Evolutionary conservation across 2,888 invertebrate species (phyloP), one percentile per base, ranked within the genome.

Genomic region (Thyatira batis): DNA sequence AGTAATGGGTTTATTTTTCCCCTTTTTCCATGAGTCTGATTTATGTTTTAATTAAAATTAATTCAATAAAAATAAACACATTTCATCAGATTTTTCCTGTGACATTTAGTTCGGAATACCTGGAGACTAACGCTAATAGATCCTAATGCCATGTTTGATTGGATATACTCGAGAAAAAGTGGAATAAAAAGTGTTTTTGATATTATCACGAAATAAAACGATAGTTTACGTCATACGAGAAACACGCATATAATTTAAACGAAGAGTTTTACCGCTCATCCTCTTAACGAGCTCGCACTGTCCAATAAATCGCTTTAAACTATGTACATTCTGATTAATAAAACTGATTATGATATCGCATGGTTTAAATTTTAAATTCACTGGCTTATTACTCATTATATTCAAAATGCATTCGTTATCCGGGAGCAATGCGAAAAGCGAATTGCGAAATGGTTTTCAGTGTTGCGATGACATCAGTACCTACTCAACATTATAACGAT

Each of bases 241-340:
- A 69, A 76, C 72, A 71, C 70, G 73, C 69, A 74, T 76, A 82
- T 84, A 82, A 83, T 85, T 84, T 85, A 75, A 82, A 77, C 71
- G 55, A 69, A 76, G 74, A 78, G 84, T 80, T 84, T 85, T 82
- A 75, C 67, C 75, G 73, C 69, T 82, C 80, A 87, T 86, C 84
- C 87, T 78, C 80, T 79, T 86, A 85, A 86, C 80, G 83, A 84
- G 82, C 73, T 82, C 69, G 57, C 72, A 75, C 76, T 83, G 80
- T 82, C 82, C 81, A 78, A 85, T 86, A 86, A 87, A 87, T 86
- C 83, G 75, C 78, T 80, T 77, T 68, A 73, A 80, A 81, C 80
- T 82, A 80, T 79, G 76, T 76, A 75, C 71, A 78, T 82, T 84
- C 76, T 82, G 82, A 86, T 85, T 84, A 82, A 83, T 85, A 85